Evolutionary conservation across 2,113 vertebrate species (phyloP).

Genomic region (Ptilonorhynchus violaceus): DNA sequence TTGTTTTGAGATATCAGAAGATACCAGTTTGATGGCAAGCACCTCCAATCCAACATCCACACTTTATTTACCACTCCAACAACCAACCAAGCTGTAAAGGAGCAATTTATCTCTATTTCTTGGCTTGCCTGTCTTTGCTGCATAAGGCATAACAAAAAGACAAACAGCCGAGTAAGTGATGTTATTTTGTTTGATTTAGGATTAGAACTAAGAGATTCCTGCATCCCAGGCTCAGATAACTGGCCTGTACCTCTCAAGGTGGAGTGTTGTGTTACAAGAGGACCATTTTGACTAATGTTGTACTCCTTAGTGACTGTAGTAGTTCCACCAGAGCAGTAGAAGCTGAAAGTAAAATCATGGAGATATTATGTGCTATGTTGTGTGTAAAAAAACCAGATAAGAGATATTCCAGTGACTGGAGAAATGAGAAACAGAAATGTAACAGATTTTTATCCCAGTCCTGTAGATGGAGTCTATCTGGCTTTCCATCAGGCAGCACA

Average conservation of each 20-base stretch:
- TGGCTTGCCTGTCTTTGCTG: background rate
- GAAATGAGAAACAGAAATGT: background rate
- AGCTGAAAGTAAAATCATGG: background rate
- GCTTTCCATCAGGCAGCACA: background rate
- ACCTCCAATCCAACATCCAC: background rate
- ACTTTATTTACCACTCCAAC: background rate
- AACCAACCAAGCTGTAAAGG: background rate
- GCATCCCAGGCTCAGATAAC: background rate
- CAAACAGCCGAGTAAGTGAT: background rate
- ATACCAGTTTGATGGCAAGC: background rate
- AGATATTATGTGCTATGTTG: background rate
- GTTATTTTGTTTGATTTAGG: background rate
- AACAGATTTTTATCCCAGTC: background rate
- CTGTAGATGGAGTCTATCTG: background rate
- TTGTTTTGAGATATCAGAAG: background rate
- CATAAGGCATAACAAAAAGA: background rate
- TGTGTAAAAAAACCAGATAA: background rate
- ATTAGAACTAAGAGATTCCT: background rate
- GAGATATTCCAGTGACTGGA: background rate
- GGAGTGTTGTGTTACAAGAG: background rate
- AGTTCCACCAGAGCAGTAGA: background rate
- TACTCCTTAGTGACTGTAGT: background rate
- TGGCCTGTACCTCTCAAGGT: background rate
- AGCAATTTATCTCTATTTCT: background rate
- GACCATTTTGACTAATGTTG: background rate